These are phyloP conservation scores for Bradypodion ventrale DNA, from an alignment of 2,797 vertebrate genomes.

Conservation along the genomic window DNA sequence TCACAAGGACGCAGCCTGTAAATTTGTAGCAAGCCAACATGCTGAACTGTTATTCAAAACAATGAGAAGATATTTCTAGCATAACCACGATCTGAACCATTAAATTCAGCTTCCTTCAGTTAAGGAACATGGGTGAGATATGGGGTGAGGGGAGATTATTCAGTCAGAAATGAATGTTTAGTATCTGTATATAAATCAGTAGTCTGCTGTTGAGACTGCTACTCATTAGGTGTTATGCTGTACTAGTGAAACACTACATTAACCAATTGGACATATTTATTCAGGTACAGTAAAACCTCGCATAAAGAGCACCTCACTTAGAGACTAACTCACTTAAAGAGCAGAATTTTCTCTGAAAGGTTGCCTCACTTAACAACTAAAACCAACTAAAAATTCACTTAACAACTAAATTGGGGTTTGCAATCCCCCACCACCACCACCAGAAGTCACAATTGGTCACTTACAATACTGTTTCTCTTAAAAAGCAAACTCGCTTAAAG, in stretches of 20 bases:
- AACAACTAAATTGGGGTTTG: too few relatives aligned
- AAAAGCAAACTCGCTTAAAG: too few relatives aligned
- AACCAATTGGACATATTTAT: constrained; percentile 5
- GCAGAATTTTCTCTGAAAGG: too few relatives aligned
- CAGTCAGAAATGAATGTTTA: constrained; percentile 6
- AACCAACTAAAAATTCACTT: too few relatives aligned
- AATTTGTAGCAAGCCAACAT: background rate
- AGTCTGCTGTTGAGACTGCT: background rate
- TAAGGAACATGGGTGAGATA: background rate
- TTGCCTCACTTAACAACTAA: too few relatives aligned
- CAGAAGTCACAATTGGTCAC: too few relatives aligned
- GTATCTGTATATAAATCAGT: constrained; percentile 16
- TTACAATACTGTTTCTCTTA: too few relatives aligned
- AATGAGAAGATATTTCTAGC: background rate
- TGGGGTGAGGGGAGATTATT: background rate
- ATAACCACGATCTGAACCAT: background rate
- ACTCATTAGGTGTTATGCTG: constrained; percentile 33
- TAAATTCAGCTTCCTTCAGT: background rate
- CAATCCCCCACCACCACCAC: too few relatives aligned
- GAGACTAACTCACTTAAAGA: too few relatives aligned
- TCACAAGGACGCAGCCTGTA: background rate
- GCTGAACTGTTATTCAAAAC: background rate
- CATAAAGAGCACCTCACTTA: too few relatives aligned
- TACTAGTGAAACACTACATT: constrained; percentile 28
- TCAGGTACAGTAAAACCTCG: too few relatives aligned